Base-by-base conservation (phyloP, 2,113 vertebrate genomes). In the Sitta europaea region DNA sequence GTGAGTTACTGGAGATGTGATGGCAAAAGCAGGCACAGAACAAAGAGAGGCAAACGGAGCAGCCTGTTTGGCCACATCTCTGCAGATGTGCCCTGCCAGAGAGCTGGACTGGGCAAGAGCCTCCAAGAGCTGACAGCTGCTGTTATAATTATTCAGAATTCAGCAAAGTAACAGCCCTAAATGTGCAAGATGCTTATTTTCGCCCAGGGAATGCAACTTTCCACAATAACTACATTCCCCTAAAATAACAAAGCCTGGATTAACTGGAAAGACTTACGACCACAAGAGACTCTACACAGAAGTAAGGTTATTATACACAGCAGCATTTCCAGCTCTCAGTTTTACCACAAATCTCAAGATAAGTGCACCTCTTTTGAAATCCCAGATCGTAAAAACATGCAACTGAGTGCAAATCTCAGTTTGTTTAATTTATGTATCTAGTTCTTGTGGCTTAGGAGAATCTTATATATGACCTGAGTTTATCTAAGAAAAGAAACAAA, bases 291-390 rank as follows among this genome's bases (percentile, higher is more conserved):
- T 72, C 68, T 51, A 35, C 24, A 51, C 33, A 94, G 59, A 84
- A 94, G 76, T 31, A 83, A 81, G 63, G 79, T 88, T 92, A 47
- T 62, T 88, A 88, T 25, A 50, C 10, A 4, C 28, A 72, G 74
- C 70, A 87, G 77, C 66, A 48, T 40, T 40, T 71, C 70, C 45
- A 94, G 90, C 70, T 61, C 87, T 51, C 74, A 68, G 82, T 88
- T 94, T 88, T 86, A 94, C 88, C 50, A 65, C 88, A 90, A 94
- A 92, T 93, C 92, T 88, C 88, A 42, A 94, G 88, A 86, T 88
- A 95, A 95, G 71, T 24, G 54, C n/a, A 88, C 53, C 88, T 65
- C 88, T 91, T 95, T 86, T 75, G 66, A 97, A 97, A 96, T 68
- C 74, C 78, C 75, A 70, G 78, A 90, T 92, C 74, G n/a, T 47